Evolutionary conservation across 2,888 invertebrate species (phyloP).

Genomic region (Seira ritae): DNA sequence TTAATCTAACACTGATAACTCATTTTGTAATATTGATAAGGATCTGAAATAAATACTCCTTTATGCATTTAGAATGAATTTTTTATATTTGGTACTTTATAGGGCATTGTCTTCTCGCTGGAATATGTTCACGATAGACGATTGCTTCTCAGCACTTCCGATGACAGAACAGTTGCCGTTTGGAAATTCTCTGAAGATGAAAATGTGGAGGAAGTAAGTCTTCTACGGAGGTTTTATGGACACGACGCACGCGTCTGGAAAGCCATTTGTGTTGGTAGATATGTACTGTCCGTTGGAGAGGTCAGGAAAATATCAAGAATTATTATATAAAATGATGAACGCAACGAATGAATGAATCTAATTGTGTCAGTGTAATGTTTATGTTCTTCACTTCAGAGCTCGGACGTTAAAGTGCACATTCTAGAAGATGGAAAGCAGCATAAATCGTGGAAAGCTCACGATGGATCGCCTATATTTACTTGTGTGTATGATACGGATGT

Average conservation of each 20-base stretch:
- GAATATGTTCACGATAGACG: slow-evolving; percentile 26
- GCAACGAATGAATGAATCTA: too few species aligned
- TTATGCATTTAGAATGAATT: neutral
- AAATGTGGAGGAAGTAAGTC: slow-evolving; percentile 15
- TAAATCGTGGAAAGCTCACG: slow-evolving; percentile 62
- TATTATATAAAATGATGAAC: too few species aligned
- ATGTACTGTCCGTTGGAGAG: slow-evolving; percentile 58
- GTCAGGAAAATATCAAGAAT: too few species aligned
- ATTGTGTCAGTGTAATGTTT: too few species aligned
- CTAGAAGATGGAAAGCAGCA: slow-evolving; percentile 47
- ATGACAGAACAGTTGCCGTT: slow-evolving; percentile 53
- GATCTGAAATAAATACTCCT: neutral
- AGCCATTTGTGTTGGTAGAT: slow-evolving; percentile 38
- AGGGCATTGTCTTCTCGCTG: slow-evolving; percentile 59
- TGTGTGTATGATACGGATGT: slow-evolving; percentile 54
- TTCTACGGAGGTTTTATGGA: slow-evolving; percentile 43
- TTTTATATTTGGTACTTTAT: neutral
- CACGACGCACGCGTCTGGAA: slow-evolving; percentile 62
- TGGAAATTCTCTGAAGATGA: slow-evolving; percentile 41
- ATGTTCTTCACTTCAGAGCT: slow-evolving; percentile 44
- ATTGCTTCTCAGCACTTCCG: slow-evolving; percentile 54
- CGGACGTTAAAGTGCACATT: slow-evolving; percentile 50
- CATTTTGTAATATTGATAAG: too few species aligned
- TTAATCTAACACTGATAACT: too few species aligned
- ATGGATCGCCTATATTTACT: slow-evolving; percentile 62